Conservation (phyloP, 2,888 invertebrate species). For the Volucella inanis region DNA sequence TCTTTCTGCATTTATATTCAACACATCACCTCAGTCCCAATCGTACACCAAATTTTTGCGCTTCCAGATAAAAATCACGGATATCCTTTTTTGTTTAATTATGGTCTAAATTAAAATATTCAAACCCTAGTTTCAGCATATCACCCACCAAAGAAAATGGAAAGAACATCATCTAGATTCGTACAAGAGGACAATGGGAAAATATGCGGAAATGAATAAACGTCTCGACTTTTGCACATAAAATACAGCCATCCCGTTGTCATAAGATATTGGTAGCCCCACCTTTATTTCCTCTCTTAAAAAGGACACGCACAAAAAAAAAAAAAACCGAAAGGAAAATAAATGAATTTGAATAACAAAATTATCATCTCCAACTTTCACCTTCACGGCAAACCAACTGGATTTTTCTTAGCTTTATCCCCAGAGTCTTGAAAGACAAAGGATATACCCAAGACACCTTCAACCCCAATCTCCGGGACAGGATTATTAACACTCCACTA, state of each 20-base stretch:
- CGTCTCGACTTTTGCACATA: conserved; percentile 78
- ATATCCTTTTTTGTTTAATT: conserved; percentile 73
- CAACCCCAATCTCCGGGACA: conserved; percentile 77
- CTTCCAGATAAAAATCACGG: conserved; percentile 51
- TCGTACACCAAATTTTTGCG: background rate
- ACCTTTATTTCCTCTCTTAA: background rate
- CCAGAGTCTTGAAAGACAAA: conserved; percentile 49
- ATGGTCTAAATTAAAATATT: conserved; percentile 74
- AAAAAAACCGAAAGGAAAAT: conserved; percentile 42
- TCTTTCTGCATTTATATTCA: conserved; percentile 4
- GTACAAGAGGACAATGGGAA: conserved; percentile 73
- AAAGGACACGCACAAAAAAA: background rate
- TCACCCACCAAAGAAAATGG: conserved; percentile 24
- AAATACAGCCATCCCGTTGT: conserved; percentile 60
- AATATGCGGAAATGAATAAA: conserved; percentile 82
- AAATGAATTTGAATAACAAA: conserved; percentile 75
- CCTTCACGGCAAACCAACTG: conserved; percentile 52
- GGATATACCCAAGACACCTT: conserved; percentile 63
- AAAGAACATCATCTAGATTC: conserved; percentile 27
- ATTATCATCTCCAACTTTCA: conserved; percentile 75
- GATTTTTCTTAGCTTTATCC: conserved; percentile 40
- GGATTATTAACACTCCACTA: conserved; percentile 83
- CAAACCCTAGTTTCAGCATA: conserved; percentile 53
- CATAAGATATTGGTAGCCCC: conserved; percentile 68
- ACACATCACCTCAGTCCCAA: background rate